Evolutionary conservation across 2,797 vertebrate genomes (phyloP), one percentile per base, ranked within the genome.

Genomic region (Poecilia picta): DNA sequence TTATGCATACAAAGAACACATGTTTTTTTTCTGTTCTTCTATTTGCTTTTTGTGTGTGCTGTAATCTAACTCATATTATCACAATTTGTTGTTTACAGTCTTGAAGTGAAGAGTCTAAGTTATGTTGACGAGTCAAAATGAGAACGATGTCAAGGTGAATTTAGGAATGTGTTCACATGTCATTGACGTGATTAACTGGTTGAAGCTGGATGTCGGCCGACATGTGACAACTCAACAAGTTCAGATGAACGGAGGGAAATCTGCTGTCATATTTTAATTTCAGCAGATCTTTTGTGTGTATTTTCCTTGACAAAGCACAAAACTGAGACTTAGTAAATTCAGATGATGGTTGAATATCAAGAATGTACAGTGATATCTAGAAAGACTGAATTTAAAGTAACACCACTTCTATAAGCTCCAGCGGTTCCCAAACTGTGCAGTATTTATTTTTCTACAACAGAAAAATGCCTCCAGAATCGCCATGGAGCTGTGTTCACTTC

Each of bases 61-160:
- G 4, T 72, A 75, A 83, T 88, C 82, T 57, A 76, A 82, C 76
- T 92, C 82, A 81, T 75, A 81, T 91, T 93, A 92, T 92, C 85
- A 89, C 55, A 85, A 92, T 94, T 87, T 81, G 92, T 93, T 93
- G 93, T 95, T 95, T 94, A 94, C 93, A 93, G 81, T 80, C 83
- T 94, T 90, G 91, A 90, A 91, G 92, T 94, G 72, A 87, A 83
- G 83, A 86, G 88, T 13, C 43, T 59, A 82, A 77, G 72, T 72
- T 75, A 72, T 73, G 59, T 89, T 87, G 47, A 74, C 83, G 78
- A n/a, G 49, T 16, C 5, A 0, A 66, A 53, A 76, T 77, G 41
- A 87, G 71, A 51, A 51, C 84, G 28, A 36, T 49, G 43, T 84
- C 18, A 73, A n/a, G 73, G 16, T 43, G 51, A 74, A 73, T 83